These are phyloP conservation scores for Mimachlamys varia DNA, from an alignment of 2,888 invertebrate species.

Conservation along the genomic window DNA sequence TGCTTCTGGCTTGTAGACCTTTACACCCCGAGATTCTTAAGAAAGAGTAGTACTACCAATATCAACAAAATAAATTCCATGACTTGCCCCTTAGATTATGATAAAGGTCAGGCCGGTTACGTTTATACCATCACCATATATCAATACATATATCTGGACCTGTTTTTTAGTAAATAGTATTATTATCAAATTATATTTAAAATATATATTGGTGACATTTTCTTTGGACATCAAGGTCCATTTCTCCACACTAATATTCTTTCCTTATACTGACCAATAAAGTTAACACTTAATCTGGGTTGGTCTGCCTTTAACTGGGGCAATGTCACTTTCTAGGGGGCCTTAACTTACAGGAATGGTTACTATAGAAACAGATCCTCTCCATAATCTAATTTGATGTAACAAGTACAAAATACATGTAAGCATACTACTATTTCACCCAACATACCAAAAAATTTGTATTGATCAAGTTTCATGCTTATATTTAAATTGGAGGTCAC, in stretches of 20 bases:
- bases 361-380: conserved; percentile 30
- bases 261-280: not conserved
- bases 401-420: not conserved
- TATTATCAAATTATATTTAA: not conserved
- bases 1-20: not conserved
- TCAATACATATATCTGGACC: not conserved
- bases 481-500: not conserved
- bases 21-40: not conserved
- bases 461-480: not conserved
- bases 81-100: not conserved
- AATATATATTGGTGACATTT: not conserved
- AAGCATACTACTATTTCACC: not conserved
- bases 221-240: not conserved
- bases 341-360: conserved; percentile 18
- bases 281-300: conserved; percentile 1
- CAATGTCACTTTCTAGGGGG: conserved; percentile 10
- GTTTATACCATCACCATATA: conserved; percentile 5
- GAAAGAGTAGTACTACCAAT: not conserved
- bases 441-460: not conserved
- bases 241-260: not conserved
- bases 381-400: not conserved
- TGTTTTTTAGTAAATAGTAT: not conserved
- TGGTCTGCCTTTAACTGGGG: not conserved
- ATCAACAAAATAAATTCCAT: not conserved
- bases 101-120: not conserved